These are phyloP conservation scores for Pelecanus crispus DNA, from an alignment of 2,113 vertebrate species.

Conservation along the genomic window DNA sequence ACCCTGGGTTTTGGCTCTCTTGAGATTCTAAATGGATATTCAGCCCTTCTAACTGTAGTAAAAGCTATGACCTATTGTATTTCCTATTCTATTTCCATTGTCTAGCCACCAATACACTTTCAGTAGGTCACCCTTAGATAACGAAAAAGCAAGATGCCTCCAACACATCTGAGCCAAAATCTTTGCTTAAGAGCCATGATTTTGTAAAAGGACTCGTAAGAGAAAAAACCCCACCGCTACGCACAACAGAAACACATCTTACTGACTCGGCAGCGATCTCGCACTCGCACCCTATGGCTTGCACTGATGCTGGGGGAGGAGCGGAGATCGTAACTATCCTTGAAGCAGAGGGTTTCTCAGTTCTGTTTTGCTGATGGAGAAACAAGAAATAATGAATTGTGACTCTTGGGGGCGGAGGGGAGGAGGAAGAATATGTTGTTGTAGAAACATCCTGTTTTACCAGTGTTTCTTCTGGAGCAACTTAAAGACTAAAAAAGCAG, in stretches of 20 bases:
- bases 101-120: not conserved
- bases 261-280: not conserved
- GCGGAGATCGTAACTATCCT: not conserved
- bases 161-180: not conserved
- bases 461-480: not conserved
- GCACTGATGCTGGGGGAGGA: not conserved
- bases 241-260: accelerated
- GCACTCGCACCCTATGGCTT: accelerated
- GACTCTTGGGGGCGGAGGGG: accelerated
- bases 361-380: not conserved
- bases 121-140: not conserved
- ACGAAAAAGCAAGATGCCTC: not conserved
- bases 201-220: not conserved
- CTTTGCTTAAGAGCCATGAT: not conserved
- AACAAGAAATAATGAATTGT: not conserved
- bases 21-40: not conserved
- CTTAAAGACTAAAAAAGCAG: not conserved
- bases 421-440: not conserved
- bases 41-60: not conserved
- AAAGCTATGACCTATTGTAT: not conserved
- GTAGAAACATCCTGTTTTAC: not conserved
- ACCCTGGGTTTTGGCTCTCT: not conserved
- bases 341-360: not conserved
- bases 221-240: accelerated
- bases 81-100: not conserved